phyloP scores from a whole-genome alignment of 2,113 vertebrate genomes.

The Grallaria varia region DNA sequence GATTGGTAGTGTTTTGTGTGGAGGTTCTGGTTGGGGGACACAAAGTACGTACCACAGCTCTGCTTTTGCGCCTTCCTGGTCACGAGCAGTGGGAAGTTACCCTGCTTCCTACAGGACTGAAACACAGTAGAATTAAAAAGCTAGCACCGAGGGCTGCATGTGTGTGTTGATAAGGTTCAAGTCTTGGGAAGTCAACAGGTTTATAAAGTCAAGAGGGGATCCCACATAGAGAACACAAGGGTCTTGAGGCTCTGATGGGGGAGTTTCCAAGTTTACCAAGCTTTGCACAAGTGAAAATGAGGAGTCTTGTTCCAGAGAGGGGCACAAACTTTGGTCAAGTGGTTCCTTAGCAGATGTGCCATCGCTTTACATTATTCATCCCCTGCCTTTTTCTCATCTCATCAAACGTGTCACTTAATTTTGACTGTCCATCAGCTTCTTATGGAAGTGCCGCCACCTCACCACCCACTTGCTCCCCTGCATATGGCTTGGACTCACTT shows the following conservation, averaged over 20 bases:
- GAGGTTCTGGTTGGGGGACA: background rate
- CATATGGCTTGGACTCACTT: fast-evolving
- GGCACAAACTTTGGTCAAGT: background rate
- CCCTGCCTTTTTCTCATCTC: background rate
- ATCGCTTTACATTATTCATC: background rate
- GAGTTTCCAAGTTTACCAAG: background rate
- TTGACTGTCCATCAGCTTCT: background rate
- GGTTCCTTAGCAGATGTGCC: background rate
- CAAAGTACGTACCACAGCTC: background rate
- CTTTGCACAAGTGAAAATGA: background rate
- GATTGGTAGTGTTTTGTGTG: background rate
- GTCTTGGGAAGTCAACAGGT: background rate
- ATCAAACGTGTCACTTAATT: background rate
- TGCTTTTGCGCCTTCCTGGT: background rate
- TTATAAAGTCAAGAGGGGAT: background rate
- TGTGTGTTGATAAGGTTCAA: background rate
- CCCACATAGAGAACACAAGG: background rate
- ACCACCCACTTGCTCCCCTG: background rate
- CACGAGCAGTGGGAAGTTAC: background rate
- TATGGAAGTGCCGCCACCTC: background rate
- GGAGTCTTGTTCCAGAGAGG: background rate
- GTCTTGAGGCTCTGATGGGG: background rate
- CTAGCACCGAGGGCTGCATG: background rate
- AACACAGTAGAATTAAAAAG: background rate
- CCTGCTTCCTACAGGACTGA: background rate